Evolutionary conservation across 2,113 vertebrate species (phyloP).

Genomic region (Trinectes maculatus): DNA sequence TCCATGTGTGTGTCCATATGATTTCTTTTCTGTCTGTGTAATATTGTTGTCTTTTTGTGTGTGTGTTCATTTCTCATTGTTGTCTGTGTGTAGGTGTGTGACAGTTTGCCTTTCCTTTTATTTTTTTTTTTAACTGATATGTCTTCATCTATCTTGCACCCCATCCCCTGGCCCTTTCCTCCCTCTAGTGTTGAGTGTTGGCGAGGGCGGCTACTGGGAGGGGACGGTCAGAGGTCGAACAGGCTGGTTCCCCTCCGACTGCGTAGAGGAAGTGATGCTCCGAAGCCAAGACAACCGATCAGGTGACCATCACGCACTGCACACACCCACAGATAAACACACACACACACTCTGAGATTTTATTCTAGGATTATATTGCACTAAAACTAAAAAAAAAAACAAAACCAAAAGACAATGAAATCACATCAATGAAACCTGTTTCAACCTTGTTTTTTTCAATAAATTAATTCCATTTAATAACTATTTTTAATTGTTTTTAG

Average conservation of each 20-base stretch:
- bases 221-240: constrained; percentile 90
- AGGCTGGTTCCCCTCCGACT: constrained; percentile 95
- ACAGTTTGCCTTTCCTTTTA: constrained; percentile 10
- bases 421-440: no score
- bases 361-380: no score
- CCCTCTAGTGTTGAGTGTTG: constrained; percentile 88
- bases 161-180: not conserved
- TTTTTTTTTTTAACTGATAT: constrained; percentile 46
- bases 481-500: no score
- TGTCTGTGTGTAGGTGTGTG: constrained; percentile 8
- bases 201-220: constrained; percentile 95
- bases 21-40: constrained; percentile 39
- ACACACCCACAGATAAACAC: not conserved
- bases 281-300: constrained; percentile 88
- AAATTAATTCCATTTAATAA: no score
- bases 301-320: constrained; percentile 74
- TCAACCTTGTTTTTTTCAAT: no score
- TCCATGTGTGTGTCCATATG: constrained; percentile 38
- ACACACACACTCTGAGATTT: no score
- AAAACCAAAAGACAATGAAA: no score
- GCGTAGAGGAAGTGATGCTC: constrained; percentile 90
- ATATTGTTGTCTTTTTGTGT: constrained; percentile 32
- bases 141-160: constrained; percentile 26
- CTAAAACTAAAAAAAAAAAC: no score
- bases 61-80: constrained; percentile 37